A percentile compares a stretch with the other conserved stretches of the same genome.
Conservation (phyloP, 2,888 invertebrate species). For the Oeneis ivallda region DNA sequence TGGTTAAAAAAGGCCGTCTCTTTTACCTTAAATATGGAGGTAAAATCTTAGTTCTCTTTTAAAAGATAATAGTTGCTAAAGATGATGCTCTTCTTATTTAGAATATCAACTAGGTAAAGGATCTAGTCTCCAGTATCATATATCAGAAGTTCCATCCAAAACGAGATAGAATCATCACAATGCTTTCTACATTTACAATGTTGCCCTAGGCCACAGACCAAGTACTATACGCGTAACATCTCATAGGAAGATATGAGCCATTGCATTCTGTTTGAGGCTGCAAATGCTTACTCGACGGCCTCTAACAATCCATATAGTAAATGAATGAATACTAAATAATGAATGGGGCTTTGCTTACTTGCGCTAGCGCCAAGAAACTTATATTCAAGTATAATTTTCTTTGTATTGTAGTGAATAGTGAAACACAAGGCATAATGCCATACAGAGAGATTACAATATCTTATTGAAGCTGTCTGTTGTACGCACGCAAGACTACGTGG, state of each 20-base stretch:
- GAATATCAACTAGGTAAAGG: neutral
- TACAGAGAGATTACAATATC: no score
- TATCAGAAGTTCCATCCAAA: neutral
- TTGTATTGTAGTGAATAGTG: no score
- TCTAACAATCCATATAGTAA: neutral
- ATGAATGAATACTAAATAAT: neutral
- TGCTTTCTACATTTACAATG: neutral
- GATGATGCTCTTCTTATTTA: no score
- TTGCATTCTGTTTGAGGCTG: neutral
- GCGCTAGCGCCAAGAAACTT: neutral
- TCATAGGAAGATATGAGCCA: neutral
- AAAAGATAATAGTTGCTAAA: no score
- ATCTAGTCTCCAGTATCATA: neutral
- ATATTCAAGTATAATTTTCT: neutral
- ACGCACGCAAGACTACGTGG: no score
- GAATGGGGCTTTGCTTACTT: neutral
- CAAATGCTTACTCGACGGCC: neutral
- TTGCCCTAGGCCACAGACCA: conserved; percentile 11
- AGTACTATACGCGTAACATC: neutral
- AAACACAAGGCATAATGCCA: no score
- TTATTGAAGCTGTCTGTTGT: no score
- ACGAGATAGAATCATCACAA: neutral
- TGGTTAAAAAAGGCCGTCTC: no score
- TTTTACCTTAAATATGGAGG: no score
- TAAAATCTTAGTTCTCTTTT: no score